Percentiles rank a stretch among this genome's conserved stretches.
Evolutionary conservation across 2,888 invertebrate species (phyloP).

Genomic region (Brenthis hecate): DNA sequence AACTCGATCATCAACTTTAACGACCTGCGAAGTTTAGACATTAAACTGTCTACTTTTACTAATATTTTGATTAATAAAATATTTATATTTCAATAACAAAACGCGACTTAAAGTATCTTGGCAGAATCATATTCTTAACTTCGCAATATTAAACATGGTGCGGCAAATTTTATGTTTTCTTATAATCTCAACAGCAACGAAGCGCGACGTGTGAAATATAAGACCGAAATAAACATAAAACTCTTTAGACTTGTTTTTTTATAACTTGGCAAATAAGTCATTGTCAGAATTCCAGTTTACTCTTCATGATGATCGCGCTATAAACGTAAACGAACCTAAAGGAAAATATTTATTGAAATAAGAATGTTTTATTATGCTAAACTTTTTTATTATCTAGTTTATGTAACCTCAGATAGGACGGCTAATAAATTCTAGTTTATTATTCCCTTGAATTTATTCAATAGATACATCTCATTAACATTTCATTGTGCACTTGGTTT

Average conservation of each 20-base stretch:
- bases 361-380: slow-evolving; percentile 44
- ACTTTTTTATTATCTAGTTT: slow-evolving; percentile 34
- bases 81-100: too few relatives aligned
- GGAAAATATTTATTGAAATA: slow-evolving; percentile 49
- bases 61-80: slow-evolving; percentile 33
- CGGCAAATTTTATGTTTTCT: slow-evolving; percentile 61
- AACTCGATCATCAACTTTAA: slow-evolving; percentile 68
- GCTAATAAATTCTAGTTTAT: slow-evolving; percentile 13
- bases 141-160: slow-evolving; percentile 52
- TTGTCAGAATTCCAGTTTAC: slow-evolving; percentile 60
- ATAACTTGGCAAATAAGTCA: slow-evolving; percentile 68
- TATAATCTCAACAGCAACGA: slow-evolving; percentile 62
- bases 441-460: background rate
- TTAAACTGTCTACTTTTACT: slow-evolving; percentile 56
- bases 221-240: slow-evolving; percentile 66
- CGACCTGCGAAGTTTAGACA: slow-evolving; percentile 58
- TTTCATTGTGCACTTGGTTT: background rate
- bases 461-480: background rate
- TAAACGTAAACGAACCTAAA: slow-evolving; percentile 55
- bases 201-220: slow-evolving; percentile 70
- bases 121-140: slow-evolving; percentile 7
- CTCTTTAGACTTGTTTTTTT: slow-evolving; percentile 57
- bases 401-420: slow-evolving; percentile 18
- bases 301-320: slow-evolving; percentile 56
- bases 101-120: too few relatives aligned